Evolutionary conservation across 53 echinoderm and acorn worm species (phyloP), one percentile per base, ranked within the genome.

Genomic region (Arbacia lixula): DNA sequence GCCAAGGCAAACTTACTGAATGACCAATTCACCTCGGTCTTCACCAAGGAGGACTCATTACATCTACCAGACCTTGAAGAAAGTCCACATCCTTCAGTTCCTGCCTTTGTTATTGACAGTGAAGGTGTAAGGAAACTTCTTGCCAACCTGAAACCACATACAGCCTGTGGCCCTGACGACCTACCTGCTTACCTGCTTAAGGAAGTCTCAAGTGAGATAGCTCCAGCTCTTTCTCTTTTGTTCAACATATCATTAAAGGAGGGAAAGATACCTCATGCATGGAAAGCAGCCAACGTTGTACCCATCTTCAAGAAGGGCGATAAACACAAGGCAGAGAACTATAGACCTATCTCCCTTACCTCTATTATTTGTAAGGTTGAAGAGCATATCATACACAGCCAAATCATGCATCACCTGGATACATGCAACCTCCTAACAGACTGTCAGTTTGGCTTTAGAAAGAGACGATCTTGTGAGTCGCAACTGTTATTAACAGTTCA

Each of bases 381-480:
- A 1, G 67, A 68, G 22, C 68, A 84, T 21, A 83, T 66, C 68
- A 68, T 84, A 14, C 53, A 84, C 40, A 84, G 84, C 84, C 67
- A 84, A 54, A 53, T 84, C 17, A 83, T 83, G 26, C 52, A 36
- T 20, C 83, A 63, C n/a, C 83, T 83, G 25, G 83, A 64, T 16
- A 25, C 51, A n/a, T 26, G 40, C 36, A 58, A 30, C 38, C 79
- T 78, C 36, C 58, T 60, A 33, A 78, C 79, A 30, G 57, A 56
- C 19, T 58, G 79, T 20, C 79, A 78, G 30, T 78, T 78, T 78
- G 82, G 82, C 10, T 81, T 81, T 26, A 81, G 82, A 51, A 60
- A 62, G 57, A 78, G 58, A 58, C 79, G 64, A 4, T 78, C 79
- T 9, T 78, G 79, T 46, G 79, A 78, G 21, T 78, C 57, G 37